phyloP scores from a whole-genome alignment of 2,888 invertebrate genomes.

The Philereme vetulata region DNA sequence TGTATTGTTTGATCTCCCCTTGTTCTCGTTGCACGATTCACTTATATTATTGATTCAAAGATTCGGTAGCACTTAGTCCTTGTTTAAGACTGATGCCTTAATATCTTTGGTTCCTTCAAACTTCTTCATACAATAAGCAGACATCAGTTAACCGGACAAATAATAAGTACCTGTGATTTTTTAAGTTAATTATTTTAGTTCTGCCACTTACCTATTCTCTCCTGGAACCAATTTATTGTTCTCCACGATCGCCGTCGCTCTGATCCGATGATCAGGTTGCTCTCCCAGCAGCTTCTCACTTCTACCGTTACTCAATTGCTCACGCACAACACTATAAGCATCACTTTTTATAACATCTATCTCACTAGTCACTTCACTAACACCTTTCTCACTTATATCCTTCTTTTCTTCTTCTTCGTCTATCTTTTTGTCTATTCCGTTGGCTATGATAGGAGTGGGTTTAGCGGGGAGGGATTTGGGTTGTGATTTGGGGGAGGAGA shows the following conservation, averaged over 20 bases:
- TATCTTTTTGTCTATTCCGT: conserved; percentile 65
- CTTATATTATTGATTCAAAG: too few relatives aligned
- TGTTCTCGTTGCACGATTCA: too few relatives aligned
- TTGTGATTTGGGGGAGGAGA: conserved; percentile 75
- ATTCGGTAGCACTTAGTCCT: too few relatives aligned
- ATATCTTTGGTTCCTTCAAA: too few relatives aligned
- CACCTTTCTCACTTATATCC: conserved; percentile 75
- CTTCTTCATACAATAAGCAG: too few relatives aligned
- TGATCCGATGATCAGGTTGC: conserved; percentile 83
- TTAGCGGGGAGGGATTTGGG: conserved; percentile 77
- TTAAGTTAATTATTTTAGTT: too few relatives aligned
- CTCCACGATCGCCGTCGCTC: conserved; percentile 85
- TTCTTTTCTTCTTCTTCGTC: conserved; percentile 63
- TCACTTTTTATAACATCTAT: conserved; percentile 77
- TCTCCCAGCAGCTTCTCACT: conserved; percentile 90
- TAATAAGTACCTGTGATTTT: too few relatives aligned
- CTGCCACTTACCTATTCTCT: conserved; percentile 81
- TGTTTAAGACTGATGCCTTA: too few relatives aligned
- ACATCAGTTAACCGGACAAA: too few relatives aligned
- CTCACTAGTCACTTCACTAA: conserved; percentile 69
- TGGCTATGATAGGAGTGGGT: conserved; percentile 74
- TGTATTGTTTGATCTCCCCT: too few relatives aligned
- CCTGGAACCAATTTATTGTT: conserved; percentile 83
- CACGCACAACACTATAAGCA: conserved; percentile 71
- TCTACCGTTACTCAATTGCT: conserved; percentile 86